A percentile compares a stretch with the other conserved stretches of the same genome.
phyloP scores from a whole-genome alignment of 2,888 invertebrate species.

The Polylopha cassiicola region DNA sequence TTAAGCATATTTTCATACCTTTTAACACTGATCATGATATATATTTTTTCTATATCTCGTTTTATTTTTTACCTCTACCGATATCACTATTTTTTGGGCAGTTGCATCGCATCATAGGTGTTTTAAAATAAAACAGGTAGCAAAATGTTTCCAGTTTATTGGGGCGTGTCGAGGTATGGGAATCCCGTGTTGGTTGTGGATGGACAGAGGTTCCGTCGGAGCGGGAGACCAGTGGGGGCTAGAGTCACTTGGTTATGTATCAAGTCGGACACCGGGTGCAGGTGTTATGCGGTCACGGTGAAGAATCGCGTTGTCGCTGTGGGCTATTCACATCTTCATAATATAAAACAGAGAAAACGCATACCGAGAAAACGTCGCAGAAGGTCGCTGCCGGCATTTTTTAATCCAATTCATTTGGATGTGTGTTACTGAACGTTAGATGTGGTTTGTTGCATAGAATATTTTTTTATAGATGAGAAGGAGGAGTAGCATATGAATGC shows the following conservation, averaged over 20 bases:
- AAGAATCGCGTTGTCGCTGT: conserved; percentile 40
- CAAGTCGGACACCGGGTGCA: conserved; percentile 61
- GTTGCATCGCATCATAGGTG: background rate
- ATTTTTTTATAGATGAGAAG: no score
- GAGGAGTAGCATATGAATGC: no score
- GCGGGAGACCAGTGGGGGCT: conserved; percentile 30
- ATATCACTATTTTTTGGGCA: background rate
- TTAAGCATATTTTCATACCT: conserved; percentile 11
- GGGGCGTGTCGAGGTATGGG: conserved; percentile 54
- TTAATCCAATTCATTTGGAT: no score
- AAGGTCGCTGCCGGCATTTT: conserved; percentile 4
- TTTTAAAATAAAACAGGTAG: conserved; percentile 31
- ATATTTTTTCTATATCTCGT: conserved; percentile 10
- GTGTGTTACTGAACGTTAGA: no score
- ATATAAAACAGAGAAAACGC: conserved; percentile 26
- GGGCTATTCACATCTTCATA: conserved; percentile 43
- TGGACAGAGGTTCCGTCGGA: conserved; percentile 52
- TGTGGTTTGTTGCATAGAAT: no score
- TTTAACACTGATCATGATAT: conserved; percentile 12
- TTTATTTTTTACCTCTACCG: conserved; percentile 4
- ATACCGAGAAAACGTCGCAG: background rate
- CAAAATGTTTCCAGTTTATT: conserved; percentile 49
- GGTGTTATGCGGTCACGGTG: conserved; percentile 47
- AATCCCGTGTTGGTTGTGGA: conserved; percentile 57
- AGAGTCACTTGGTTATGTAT: conserved; percentile 55